These are phyloP conservation scores for Epinotia brunnichana DNA, from an alignment of 2,888 invertebrate genomes.

Conservation along the genomic window DNA sequence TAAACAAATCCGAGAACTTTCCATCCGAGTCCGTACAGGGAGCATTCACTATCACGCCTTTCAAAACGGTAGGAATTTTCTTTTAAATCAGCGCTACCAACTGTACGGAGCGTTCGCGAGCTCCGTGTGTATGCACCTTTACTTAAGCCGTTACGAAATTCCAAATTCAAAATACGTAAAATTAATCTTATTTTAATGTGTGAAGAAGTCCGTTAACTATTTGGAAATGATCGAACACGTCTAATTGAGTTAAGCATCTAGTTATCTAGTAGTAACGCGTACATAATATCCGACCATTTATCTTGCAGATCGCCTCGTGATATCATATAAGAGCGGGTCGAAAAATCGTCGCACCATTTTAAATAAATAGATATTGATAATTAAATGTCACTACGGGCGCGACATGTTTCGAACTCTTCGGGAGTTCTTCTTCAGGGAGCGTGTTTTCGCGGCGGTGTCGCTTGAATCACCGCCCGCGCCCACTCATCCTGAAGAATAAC, in stretches of 20 bases:
- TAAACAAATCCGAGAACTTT: conserved; percentile 61
- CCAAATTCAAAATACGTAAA: conserved; percentile 32
- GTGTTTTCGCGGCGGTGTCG: too few relatives aligned
- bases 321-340: background rate
- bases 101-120: conserved; percentile 26
- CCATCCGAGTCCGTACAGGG: conserved; percentile 47
- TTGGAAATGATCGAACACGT: conserved; percentile 42
- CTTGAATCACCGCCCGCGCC: too few relatives aligned
- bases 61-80: background rate
- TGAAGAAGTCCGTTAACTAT: conserved; percentile 42
- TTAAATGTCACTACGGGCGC: too few relatives aligned
- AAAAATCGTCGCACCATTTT: background rate
- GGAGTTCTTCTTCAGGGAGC: too few relatives aligned
- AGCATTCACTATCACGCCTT: background rate
- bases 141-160: conserved; percentile 29
- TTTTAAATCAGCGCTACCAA: conserved; percentile 26
- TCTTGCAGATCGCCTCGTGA: conserved; percentile 25
- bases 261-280: conserved; percentile 41
- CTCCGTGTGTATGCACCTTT: conserved; percentile 9
- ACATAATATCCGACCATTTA: conserved; percentile 37
- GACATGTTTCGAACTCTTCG: too few relatives aligned
- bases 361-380: background rate
- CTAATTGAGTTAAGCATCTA: conserved; percentile 43
- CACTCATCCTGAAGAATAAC: too few relatives aligned
- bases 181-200: conserved; percentile 37